A percentile compares a stretch with the other conserved stretches of the same genome.
Conservation (phyloP, 2,888 invertebrate species). For the Rotaria magnacalcarata region DNA sequence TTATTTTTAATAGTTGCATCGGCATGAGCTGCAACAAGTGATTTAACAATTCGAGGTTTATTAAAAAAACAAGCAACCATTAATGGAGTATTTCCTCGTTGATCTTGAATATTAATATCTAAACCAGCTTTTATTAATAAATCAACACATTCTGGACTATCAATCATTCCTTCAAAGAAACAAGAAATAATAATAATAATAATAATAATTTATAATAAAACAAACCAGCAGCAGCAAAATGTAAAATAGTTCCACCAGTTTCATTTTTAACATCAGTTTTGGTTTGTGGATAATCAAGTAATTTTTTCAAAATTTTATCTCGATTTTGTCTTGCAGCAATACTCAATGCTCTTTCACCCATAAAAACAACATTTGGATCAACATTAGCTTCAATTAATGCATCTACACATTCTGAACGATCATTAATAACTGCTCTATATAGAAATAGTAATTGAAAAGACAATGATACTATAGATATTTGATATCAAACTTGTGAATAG, state of each 20-base stretch:
- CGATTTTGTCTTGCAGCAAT: constrained; percentile 47
- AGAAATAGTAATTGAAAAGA: too few relatives aligned
- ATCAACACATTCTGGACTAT: constrained; percentile 43
- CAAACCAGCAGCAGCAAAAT: constrained; percentile 45
- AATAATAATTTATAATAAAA: too few relatives aligned
- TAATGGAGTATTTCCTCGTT: constrained; percentile 39
- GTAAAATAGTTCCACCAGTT: constrained; percentile 45
- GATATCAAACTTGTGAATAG: constrained; percentile 41
- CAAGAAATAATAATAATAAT: neutral
- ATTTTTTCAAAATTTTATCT: constrained; percentile 35
- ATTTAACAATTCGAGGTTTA: constrained; percentile 44
- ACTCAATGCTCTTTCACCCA: constrained; percentile 45
- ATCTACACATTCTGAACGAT: constrained; percentile 46
- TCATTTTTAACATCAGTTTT: constrained; percentile 45
- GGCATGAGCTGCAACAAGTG: constrained; percentile 38
- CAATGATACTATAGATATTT: too few relatives aligned
- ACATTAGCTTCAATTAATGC: constrained; percentile 45
- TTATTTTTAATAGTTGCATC: constrained; percentile 42
- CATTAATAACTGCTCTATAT: constrained; percentile 45
- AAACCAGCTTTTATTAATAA: constrained; percentile 37
- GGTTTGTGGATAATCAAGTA: constrained; percentile 41
- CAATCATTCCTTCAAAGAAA: constrained; percentile 27
- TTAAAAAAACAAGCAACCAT: constrained; percentile 47
- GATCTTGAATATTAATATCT: constrained; percentile 44
- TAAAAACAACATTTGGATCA: constrained; percentile 45